phyloP scores from a whole-genome alignment of 2,113 vertebrate species.

The Lophura nycthemera region DNA sequence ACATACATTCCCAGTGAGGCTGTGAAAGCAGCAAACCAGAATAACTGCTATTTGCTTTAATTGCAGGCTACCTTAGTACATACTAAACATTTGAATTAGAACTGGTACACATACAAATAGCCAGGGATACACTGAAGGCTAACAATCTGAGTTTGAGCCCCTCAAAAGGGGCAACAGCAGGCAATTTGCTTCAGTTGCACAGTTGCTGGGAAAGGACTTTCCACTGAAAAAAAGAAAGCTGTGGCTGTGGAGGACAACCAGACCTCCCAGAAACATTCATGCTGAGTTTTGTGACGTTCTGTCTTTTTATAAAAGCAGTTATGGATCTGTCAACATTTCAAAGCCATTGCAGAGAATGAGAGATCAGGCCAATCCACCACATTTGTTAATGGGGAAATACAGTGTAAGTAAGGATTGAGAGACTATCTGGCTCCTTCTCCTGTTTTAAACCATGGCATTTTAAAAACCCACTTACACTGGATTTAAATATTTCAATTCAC shows the following conservation, averaged over 20 bases:
- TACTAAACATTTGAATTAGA: background rate
- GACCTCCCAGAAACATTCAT: background rate
- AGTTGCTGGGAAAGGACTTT: background rate
- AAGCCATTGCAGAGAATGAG: background rate
- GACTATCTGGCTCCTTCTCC: background rate
- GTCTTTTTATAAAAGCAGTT: background rate
- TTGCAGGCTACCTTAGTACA: background rate
- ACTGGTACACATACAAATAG: background rate
- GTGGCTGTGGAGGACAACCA: background rate
- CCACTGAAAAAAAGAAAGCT: background rate
- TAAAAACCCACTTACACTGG: background rate
- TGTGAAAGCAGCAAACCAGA: background rate
- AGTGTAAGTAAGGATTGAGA: background rate
- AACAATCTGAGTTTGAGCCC: background rate
- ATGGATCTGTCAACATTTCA: background rate
- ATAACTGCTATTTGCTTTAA: background rate
- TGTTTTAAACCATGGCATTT: background rate
- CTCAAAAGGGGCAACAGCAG: background rate
- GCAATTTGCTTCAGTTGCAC: background rate
- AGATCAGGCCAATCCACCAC: background rate
- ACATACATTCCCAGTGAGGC: background rate
- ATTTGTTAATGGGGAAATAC: accelerated
- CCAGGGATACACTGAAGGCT: background rate
- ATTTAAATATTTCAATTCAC: background rate
- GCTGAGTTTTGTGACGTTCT: background rate